Percentiles rank a stretch among this genome's conserved stretches.
Evolutionary conservation across 2,113 vertebrate species (phyloP).

Genomic region (Tricholaema leucomelas): DNA sequence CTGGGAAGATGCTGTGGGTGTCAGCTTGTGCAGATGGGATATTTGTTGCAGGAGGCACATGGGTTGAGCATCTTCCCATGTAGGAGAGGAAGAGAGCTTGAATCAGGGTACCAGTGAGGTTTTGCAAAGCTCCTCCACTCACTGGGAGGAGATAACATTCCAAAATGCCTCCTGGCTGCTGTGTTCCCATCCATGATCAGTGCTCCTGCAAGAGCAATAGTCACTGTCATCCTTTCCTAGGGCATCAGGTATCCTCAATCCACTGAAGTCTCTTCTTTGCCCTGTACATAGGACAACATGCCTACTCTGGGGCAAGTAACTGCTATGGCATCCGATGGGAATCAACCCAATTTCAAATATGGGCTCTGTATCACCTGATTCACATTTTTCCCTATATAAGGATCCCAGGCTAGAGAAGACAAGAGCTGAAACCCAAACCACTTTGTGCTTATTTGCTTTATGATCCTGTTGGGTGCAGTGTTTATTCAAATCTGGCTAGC

Average conservation of each 20-base stretch:
- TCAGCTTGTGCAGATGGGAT: not conserved
- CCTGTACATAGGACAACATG: not conserved
- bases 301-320: not conserved
- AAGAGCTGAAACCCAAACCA: slow-evolving; percentile 89
- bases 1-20: not conserved
- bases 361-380: slow-evolving; percentile 88
- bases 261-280: not conserved
- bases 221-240: too few species aligned
- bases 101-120: rapidly evolving
- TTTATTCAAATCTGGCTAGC: slow-evolving; percentile 91
- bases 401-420: slow-evolving; percentile 78
- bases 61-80: rapidly evolving
- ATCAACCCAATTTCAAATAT: slow-evolving; percentile 81
- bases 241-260: too few species aligned
- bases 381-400: slow-evolving; percentile 80
- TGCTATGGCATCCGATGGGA: not conserved
- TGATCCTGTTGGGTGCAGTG: slow-evolving; percentile 88
- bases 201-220: not conserved
- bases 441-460: slow-evolving; percentile 97
- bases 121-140: not conserved
- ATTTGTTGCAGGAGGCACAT: not conserved
- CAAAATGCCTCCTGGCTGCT: not conserved
- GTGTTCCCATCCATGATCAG: rapidly evolving
- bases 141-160: not conserved
- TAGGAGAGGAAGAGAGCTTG: not conserved